phyloP scores from a whole-genome alignment of 2,797 vertebrate genomes.

The Taenioides sp. region DNA sequence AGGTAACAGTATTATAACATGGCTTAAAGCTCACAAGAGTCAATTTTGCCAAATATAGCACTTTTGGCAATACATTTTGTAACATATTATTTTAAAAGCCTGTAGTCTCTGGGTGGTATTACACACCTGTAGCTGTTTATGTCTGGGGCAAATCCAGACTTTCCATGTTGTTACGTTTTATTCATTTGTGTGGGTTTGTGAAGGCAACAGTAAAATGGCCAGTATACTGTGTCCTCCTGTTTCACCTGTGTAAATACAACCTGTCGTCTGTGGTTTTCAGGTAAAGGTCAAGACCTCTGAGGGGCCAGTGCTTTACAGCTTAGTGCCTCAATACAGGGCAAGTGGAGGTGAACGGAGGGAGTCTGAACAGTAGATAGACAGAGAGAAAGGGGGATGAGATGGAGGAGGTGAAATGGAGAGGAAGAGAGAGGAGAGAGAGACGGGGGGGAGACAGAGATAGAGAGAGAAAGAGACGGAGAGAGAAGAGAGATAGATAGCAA shows the following conservation, averaged over 20 bases:
- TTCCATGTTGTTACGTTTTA: conserved; percentile 11
- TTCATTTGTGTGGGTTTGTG: background rate
- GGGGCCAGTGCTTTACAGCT: conserved; percentile 60
- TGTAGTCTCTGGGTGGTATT: background rate
- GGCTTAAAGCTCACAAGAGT: no score
- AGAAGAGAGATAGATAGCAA: background rate
- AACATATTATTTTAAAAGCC: background rate
- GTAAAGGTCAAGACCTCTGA: conserved; percentile 26
- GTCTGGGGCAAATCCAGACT: background rate
- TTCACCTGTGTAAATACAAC: conserved; percentile 43
- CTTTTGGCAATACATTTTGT: no score
- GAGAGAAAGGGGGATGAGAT: no score
- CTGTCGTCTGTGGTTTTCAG: conserved; percentile 35
- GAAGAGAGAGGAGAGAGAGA: no score
- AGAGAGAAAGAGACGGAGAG: no score
- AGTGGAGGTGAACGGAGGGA: conserved; percentile 12
- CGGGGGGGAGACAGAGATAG: no score
- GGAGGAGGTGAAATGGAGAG: no score
- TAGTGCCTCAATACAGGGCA: conserved; percentile 38
- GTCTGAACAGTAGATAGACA: background rate
- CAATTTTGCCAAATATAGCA: no score
- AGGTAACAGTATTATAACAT: no score
- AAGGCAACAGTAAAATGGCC: conserved; percentile 11
- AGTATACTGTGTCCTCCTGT: conserved; percentile 9
- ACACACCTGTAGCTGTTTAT: conserved; percentile 2